Evolutionary conservation across 1,140 invertebrate genomes (phyloP), one percentile per base, ranked within the genome.

Genomic region (Platorchestia sp.): DNA sequence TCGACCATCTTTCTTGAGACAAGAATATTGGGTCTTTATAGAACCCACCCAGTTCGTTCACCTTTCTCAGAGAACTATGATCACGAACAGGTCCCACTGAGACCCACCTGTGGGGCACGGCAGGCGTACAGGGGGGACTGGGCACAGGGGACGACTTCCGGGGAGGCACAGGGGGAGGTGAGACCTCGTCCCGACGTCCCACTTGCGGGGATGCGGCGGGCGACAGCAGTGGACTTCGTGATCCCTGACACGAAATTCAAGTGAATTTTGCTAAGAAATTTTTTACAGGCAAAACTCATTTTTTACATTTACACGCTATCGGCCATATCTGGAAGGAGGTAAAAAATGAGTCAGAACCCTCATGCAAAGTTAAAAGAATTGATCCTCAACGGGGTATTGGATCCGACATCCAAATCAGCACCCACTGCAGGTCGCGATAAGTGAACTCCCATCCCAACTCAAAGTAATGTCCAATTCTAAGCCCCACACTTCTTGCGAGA

Each of bases 111-210:
- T 95, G 95, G n/a, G 95, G 95, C 87, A 95, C 95, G n/a, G 96
- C 95, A 41, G 96, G 96, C 14, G 96, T 96, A 47, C 96, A 95
- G 44, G 96, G 96, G n/a, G 96, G 96, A 91, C 97, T 97, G 75
- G 97, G 97, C 86, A 97, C 97, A 1, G 98, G 98, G 16, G 98
- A 98, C 6, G 97, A 97, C 96, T 98, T 97, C 96, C 98, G 97
- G 36, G 98, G 98, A 95, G 98, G 98, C 51, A 98, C 97, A 41
- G 98, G 98, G 27, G 98, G 98, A 95, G 98, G 98, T 59, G 97
- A 96, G 96, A 95, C 95, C 36, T 97, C 97, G 95, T 97, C 97
- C 96, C 97, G 97, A 95, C 97, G 97, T 41, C 96, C 96, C 93
- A 97, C 97, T 95, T 97, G 97, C 40, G 97, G 97, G 95, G 97